Evolutionary conservation across 2,888 invertebrate species (phyloP).

Genomic region (Metopia argyrocephala): DNA sequence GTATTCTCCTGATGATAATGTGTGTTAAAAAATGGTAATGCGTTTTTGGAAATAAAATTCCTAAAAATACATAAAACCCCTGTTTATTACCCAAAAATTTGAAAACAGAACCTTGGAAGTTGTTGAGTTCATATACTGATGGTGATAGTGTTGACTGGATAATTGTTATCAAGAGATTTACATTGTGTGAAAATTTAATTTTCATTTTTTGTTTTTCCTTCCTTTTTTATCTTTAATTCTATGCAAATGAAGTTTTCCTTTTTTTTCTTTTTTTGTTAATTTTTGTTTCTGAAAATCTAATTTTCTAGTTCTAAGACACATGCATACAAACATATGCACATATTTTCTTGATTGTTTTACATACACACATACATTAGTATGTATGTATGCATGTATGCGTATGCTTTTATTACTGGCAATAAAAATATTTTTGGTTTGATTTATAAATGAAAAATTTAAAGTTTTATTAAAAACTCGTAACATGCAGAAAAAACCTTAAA

Average conservation of each 20-base stretch:
- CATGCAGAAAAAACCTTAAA: not conserved
- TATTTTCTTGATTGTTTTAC: too few species aligned
- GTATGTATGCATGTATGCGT: not conserved
- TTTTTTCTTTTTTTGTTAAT: not conserved
- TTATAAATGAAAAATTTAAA: constrained; percentile 43
- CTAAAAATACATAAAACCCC: not conserved
- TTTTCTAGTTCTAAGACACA: not conserved
- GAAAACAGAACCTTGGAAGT: constrained; percentile 1
- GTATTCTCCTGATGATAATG: constrained; percentile 31
- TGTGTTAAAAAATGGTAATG: constrained; percentile 31
- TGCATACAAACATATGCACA: not conserved
- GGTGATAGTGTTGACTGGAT: constrained; percentile 45
- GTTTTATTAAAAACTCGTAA: constrained; percentile 23
- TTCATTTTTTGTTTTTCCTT: not conserved
- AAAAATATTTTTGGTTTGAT: constrained; percentile 44
- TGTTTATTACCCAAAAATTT: constrained; percentile 1
- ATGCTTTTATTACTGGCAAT: constrained; percentile 24
- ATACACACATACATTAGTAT: not conserved
- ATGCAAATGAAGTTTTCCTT: constrained; percentile 43
- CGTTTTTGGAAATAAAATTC: not conserved
- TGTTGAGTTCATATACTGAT: constrained; percentile 18
- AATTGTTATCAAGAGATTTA: constrained; percentile 40
- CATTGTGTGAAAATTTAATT: constrained; percentile 50
- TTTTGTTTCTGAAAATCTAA: constrained; percentile 12
- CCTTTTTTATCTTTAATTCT: constrained; percentile 12